Evolutionary conservation across 2,888 invertebrate genomes (phyloP), one percentile per base, ranked within the genome.

Genomic region (Andrena camellia): DNA sequence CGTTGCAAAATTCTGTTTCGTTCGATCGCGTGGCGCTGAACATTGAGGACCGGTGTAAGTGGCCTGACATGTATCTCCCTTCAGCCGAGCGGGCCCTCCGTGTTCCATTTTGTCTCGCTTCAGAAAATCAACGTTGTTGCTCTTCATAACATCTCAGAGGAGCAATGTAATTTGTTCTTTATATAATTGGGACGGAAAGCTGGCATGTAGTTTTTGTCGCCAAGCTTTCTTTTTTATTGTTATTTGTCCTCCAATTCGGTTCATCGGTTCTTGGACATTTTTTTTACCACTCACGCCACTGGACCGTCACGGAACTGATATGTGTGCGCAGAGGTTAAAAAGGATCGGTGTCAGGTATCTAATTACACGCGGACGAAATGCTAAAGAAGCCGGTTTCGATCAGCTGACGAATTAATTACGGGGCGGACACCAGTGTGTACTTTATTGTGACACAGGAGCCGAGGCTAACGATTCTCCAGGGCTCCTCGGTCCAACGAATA

Each of bases 351-450:
- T 17, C n/a, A 2, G 7, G 68, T 54, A 31, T 67, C 31, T 54
- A 23, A 17, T 23, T 35, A 52, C 35, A 29, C 20, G 5, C 35
- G 48, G 10, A 20, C 20, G 10, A 17, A 3, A 8, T 31, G 31
- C 35, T 62, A 42, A 72, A 1, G 48, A 17, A 42, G n/a, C 10
- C 20, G 57, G 31, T 67, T 26, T 54, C 57, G 33, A 57, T 69
- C 64, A 62, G 57, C 52, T 50, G 73, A 69, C 50, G 35, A 54
- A 63, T 77, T 84, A 86, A 86, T 84, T 79, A 78, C 26, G 33
- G 35, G 8, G 23, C 17, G 54, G 59, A 70, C 70, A 48, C 35
- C 50, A 8, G 29, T 35, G 29, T 73, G 31, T 52, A 29, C 52
- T 78, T 81, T 81, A 74, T 77, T 57, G n/a, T 48, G 64, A 77